phyloP scores from a whole-genome alignment of 2,888 invertebrate species.

The Philereme transversata region DNA sequence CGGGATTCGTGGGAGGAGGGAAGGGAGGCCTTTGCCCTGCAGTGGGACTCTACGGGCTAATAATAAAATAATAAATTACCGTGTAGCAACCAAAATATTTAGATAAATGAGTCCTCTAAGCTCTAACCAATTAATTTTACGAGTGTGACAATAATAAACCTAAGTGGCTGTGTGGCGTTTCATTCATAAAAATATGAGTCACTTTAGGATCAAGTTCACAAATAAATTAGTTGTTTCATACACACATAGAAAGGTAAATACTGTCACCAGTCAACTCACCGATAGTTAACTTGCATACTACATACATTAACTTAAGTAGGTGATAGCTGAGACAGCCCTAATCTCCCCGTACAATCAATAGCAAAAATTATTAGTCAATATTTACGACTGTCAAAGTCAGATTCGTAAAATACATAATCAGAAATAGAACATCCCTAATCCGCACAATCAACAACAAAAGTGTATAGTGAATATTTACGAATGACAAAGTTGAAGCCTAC shows the following conservation, averaged over 20 bases:
- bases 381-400: conserved; percentile 24
- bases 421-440: background rate
- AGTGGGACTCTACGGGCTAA: too few species aligned
- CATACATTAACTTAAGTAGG: too few species aligned
- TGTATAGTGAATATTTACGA: conserved; percentile 26
- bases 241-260: too few species aligned
- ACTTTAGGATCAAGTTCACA: background rate
- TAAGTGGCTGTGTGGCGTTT: background rate
- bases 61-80: too few species aligned
- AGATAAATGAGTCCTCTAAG: background rate
- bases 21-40: too few species aligned
- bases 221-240: too few species aligned
- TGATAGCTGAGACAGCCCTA: conserved; percentile 3
- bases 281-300: too few species aligned
- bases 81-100: too few species aligned
- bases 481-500: conserved; percentile 17
- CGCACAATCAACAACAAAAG: conserved; percentile 24
- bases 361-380: conserved; percentile 21
- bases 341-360: conserved; percentile 21
- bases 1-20: too few species aligned
- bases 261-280: too few species aligned
- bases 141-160: background rate
- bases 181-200: background rate
- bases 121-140: too few species aligned
- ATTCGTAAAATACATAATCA: too few species aligned